A percentile compares a stretch with the other conserved stretches of the same genome.
phyloP scores from a whole-genome alignment of 2,113 vertebrate genomes.

The Cisticola juncidis region DNA sequence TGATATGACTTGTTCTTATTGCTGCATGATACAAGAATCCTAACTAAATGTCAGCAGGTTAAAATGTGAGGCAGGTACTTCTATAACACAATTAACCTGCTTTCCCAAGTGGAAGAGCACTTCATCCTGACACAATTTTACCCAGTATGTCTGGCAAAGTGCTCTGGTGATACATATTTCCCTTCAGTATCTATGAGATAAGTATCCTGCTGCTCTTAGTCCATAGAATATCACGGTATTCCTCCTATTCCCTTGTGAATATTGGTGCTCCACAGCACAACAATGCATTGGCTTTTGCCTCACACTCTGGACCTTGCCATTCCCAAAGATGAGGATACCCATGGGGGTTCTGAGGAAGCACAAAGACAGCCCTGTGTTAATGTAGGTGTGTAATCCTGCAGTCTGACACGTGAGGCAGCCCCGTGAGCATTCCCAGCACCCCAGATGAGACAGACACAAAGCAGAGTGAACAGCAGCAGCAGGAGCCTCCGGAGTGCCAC shows the following conservation, averaged over 20 bases:
- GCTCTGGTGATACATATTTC: background rate
- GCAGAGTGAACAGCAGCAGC: background rate
- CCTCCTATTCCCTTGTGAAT: background rate
- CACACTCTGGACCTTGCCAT: background rate
- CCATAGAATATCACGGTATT: rapidly evolving
- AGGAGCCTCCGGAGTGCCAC: background rate
- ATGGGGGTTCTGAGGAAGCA: background rate
- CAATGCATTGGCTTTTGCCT: background rate
- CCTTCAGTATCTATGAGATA: background rate
- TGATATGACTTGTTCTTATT: background rate
- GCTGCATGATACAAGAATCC: background rate
- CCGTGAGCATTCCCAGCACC: background rate
- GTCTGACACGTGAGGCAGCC: background rate
- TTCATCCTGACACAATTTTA: background rate
- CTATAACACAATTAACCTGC: background rate
- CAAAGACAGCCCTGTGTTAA: background rate
- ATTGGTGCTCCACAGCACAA: background rate
- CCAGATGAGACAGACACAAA: background rate
- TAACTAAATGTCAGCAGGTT: background rate
- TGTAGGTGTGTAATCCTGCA: background rate
- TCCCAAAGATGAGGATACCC: background rate
- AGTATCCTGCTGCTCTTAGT: background rate
- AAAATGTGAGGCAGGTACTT: background rate
- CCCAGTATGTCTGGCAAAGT: background rate
- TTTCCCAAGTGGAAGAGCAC: background rate